Base-by-base conservation (phyloP, 2,888 invertebrate genomes). In the Theodoxus fluviatilis region DNA sequence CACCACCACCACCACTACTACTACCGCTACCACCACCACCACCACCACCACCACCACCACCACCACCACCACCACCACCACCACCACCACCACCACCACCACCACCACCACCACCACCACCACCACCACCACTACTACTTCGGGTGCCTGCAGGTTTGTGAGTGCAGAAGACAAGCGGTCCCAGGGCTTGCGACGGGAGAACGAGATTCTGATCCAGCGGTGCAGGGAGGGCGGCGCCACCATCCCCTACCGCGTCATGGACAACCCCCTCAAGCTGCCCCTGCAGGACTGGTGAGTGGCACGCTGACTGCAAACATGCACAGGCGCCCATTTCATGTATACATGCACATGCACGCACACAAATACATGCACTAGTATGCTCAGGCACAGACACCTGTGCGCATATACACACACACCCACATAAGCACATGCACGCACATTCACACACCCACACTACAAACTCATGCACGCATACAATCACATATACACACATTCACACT, bases 241-340 rank as follows among this genome's bases (percentile, higher is more conserved):
- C 38, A 96, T 98, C 67, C 98, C 98, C 6, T 98, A 98, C 80
- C 91, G 98, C 67, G 93, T 99, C 1, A 94, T 99, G 52, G 99
- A 99, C 86, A 98, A 97, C 88, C 96, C 98, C 0, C 91, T 93
- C 43, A 94, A 97, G 85, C 89, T 99, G 65, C 92, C 92, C 0
- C 92, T 93, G 2, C 94, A 95, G 35, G 99, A 99, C 84, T 99
- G 99, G 98, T 87, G 74, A 69, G 77, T 72, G 15, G 43, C 7
- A 7, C n/a, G 40, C 15, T 43, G 43, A 9, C 47, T 65, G 37
- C 18, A 0, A n/a, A n/a, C n/a, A n/a, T n/a, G n/a, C n/a, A n/a
- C n/a, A n/a, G 22, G n/a, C n/a, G n/a, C 25, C 1, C 25, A n/a
- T 22, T n/a, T 6, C 25, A 1, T 49, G 28, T 59, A n/a, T 25